Evolutionary conservation across 2,888 invertebrate genomes (phyloP).

Genomic region (Antheraea yamamai): DNA sequence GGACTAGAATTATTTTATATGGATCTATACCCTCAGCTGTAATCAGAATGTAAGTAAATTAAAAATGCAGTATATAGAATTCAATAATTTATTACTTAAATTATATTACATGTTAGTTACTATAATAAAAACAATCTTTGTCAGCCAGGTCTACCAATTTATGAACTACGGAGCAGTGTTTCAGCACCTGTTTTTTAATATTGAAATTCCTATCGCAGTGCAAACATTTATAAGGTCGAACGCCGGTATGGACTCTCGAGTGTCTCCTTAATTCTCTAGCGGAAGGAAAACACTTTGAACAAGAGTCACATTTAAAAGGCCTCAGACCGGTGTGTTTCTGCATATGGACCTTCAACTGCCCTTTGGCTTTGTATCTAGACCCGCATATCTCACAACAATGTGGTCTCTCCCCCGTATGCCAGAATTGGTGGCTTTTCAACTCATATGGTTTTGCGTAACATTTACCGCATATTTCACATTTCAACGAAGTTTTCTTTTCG

Average conservation of each 20-base stretch:
- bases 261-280: conserved; percentile 35
- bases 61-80: neutral
- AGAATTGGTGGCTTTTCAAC: conserved; percentile 50
- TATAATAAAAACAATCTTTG: conserved; percentile 1
- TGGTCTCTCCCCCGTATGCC: conserved; percentile 52
- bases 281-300: conserved; percentile 35
- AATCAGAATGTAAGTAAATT: neutral
- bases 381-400: conserved; percentile 49
- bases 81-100: neutral
- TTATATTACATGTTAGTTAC: neutral
- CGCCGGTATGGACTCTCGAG: conserved; percentile 42
- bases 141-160: conserved; percentile 11
- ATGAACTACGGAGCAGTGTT: conserved; percentile 36
- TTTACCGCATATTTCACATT: conserved; percentile 53
- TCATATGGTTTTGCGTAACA: conserved; percentile 31
- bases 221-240: conserved; percentile 34
- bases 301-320: conserved; percentile 37
- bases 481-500: conserved; percentile 35
- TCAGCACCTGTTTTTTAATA: conserved; percentile 37
- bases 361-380: conserved; percentile 48
- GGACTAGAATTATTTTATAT: too few species aligned
- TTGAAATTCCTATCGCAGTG: conserved; percentile 41
- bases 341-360: conserved; percentile 44
- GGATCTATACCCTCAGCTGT: too few species aligned
- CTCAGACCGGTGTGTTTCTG: conserved; percentile 37